Evolutionary conservation across 2,113 vertebrate genomes (phyloP), one percentile per base, ranked within the genome.

Genomic region (Sorex fumeus): DNA sequence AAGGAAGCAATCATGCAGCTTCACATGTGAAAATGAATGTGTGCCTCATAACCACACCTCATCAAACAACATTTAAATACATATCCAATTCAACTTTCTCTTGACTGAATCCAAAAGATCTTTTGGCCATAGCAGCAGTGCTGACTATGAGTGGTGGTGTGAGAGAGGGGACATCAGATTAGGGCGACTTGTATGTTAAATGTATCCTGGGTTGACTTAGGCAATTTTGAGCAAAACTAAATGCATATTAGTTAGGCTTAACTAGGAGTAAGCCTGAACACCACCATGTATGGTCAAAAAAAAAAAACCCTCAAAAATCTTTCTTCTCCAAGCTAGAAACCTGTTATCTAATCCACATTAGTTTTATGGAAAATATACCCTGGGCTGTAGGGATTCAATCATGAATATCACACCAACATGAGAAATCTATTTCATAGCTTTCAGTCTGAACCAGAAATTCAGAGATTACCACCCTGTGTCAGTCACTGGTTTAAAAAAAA

Each of bases 401-500:
- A 64, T 64, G 67, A 81, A 28, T 25, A 71, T 47, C 21, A 27
- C 23, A 47, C 25, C 28, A 57, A 28, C 47, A 34, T 57, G 76
- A 36, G 86, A n/a, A 79, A 71, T 19, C 62, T 32, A 60, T n/a
- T 9, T n/a, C 34, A 70, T 4, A 32, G 19, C 16, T 82, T 81
- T 79, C 66, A 36, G 30, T 87, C 74, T 34, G 87, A 93, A 84
- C 40, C 53, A 78, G 45, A 62, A 90, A 77, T 32, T 30, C 53
- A 50, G 40, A 32, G 81, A 32, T 64, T 34, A 66, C 43, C 36
- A 74, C n/a, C 57, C 36, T 80, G 30, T 45, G 19, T 34, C 84
- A 75, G 67, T 94, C 87, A 50, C 57, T 79, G 34, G 86, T 43
- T 19, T 12, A 3, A 62, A 62, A 18, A n/a, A 53, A 80, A 25